phyloP scores from a whole-genome alignment of 1,140 invertebrate genomes.

The Anastatus disparis region DNA sequence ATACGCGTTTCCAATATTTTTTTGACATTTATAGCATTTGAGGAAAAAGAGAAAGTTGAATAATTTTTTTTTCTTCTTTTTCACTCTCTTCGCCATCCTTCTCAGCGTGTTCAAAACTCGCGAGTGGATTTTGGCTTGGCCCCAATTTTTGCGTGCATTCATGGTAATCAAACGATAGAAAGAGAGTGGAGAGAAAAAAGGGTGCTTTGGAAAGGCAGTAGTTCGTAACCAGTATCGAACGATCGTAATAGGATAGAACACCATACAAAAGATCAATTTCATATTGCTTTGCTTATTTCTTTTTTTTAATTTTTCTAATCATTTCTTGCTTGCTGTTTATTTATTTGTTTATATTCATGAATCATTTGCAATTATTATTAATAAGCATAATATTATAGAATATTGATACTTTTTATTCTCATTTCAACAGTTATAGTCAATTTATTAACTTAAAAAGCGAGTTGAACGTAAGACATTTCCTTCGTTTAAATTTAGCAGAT shows the following conservation, averaged over 20 bases:
- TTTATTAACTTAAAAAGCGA: too few relatives aligned
- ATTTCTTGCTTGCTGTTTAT: too few relatives aligned
- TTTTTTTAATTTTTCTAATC: background rate
- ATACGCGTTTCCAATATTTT: slow-evolving; percentile 22
- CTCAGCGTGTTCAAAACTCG: slow-evolving; percentile 11
- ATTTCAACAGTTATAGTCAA: too few relatives aligned
- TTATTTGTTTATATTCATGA: too few relatives aligned
- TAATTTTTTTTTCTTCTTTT: background rate
- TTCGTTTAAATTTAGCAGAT: too few relatives aligned
- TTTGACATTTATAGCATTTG: background rate
- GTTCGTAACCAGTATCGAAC: background rate
- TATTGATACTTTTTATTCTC: too few relatives aligned
- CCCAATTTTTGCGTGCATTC: slow-evolving; percentile 21
- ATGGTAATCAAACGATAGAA: background rate
- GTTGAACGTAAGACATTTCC: too few relatives aligned
- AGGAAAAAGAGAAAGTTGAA: background rate
- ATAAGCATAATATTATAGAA: too few relatives aligned
- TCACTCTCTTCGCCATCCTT: too few relatives aligned
- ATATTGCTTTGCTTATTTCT: background rate
- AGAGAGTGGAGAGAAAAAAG: background rate
- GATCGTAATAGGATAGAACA: background rate
- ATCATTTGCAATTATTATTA: too few relatives aligned
- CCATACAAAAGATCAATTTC: too few relatives aligned
- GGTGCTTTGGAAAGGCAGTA: background rate
- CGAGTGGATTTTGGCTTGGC: slow-evolving; percentile 22